Percentiles rank a stretch among this genome's conserved stretches.
phyloP scores from a whole-genome alignment of 2,113 vertebrate species.

The Myotis lucifugus region DNA sequence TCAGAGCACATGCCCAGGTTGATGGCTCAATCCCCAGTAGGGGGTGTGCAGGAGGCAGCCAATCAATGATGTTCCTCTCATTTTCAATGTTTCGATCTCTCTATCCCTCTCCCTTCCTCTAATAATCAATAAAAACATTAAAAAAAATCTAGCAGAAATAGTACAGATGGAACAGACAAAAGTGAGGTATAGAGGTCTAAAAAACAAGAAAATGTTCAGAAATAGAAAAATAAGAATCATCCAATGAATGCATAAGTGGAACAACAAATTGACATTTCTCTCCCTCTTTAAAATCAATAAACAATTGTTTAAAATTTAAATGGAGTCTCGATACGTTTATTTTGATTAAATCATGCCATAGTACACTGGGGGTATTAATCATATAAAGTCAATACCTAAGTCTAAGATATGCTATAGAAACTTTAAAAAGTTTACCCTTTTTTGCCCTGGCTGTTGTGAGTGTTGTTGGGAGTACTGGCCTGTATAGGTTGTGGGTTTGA shows the following conservation, averaged over 20 bases:
- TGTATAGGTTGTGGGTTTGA: not conserved
- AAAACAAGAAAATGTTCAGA: slow-evolving; percentile 14
- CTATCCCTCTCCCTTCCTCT: too few species aligned
- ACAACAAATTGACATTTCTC: not conserved
- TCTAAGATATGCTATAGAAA: not conserved
- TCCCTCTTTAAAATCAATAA: not conserved
- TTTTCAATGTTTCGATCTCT: too few species aligned
- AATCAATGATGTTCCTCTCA: too few species aligned
- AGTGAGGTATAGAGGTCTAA: not conserved
- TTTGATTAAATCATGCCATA: not conserved
- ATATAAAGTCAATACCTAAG: not conserved
- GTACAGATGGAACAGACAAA: not conserved
- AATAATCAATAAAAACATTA: not conserved
- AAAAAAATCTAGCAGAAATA: not conserved
- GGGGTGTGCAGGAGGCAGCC: too few species aligned
- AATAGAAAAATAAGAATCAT: not conserved
- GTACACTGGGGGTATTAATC: not conserved
- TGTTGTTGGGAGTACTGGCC: not conserved
- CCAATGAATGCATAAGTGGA: not conserved
- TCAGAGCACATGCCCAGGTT: too few species aligned
- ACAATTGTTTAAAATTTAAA: slow-evolving; percentile 44
- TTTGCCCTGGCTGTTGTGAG: slow-evolving; percentile 65
- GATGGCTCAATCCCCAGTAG: too few species aligned
- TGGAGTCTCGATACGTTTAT: not conserved
- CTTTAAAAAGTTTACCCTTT: slow-evolving; percentile 83